phyloP scores from a whole-genome alignment of 2,797 vertebrate genomes.

The Urophycis tenuis region DNA sequence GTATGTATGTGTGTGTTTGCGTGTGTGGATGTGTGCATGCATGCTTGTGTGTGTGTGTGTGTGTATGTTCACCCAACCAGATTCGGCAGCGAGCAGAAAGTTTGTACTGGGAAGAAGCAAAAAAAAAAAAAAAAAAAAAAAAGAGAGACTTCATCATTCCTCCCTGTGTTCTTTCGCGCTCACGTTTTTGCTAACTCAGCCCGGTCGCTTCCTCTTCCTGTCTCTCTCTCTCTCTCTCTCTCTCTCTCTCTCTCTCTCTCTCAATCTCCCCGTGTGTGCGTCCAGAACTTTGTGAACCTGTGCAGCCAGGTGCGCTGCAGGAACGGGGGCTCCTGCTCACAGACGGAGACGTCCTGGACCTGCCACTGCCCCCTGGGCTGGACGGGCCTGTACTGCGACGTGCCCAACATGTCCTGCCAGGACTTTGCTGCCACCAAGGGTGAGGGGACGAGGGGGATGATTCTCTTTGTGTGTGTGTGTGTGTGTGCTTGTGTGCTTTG shows the following conservation, averaged over 20 bases:
- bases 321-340: conserved; percentile 81
- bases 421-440: conserved; percentile 72
- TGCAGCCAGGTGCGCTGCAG: conserved; percentile 80
- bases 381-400: conserved; percentile 86
- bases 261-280: no score
- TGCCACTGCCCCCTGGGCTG: conserved; percentile 78
- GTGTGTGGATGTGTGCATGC: background rate
- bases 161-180: background rate
- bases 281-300: conserved; percentile 78
- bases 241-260: no score
- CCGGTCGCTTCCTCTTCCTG: background rate
- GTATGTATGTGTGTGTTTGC: no score
- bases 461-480: no score
- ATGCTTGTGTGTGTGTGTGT: background rate
- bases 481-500: background rate
- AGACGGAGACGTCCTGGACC: conserved; percentile 73
- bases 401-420: conserved; percentile 82
- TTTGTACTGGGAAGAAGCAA: no score
- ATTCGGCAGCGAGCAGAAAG: background rate
- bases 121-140: no score
- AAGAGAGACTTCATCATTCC: background rate
- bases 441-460: conserved; percentile 46
- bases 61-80: background rate
- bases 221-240: no score
- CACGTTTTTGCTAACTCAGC: background rate